A percentile compares a stretch with the other conserved stretches of the same genome.
Conservation (phyloP, 37 sponge, comb jelly and placozoan species). For the Corticium candelabrum region DNA sequence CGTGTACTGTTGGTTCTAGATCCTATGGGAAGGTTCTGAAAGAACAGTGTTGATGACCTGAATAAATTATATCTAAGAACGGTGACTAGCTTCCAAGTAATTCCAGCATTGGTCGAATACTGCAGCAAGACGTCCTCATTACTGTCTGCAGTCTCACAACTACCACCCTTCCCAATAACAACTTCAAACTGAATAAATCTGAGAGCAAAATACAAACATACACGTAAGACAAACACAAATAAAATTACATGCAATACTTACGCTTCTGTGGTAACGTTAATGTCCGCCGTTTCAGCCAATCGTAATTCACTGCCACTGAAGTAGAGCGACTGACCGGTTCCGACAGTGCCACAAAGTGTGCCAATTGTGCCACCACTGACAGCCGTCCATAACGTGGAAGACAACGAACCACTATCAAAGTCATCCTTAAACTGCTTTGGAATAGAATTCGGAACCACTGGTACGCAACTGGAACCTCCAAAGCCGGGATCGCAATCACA, state of each 20-base stretch:
- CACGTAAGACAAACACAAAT: not conserved
- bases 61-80: not conserved
- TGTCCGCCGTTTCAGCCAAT: not conserved
- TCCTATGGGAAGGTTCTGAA: not conserved
- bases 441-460: not conserved
- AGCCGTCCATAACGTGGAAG: not conserved
- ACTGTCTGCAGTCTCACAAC: not conserved
- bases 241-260: not conserved
- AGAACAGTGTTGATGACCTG: not conserved
- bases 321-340: not conserved
- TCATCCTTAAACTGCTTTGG: not conserved
- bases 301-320: not conserved
- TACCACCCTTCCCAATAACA: not conserved
- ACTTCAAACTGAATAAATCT: not conserved
- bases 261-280: not conserved
- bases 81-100: not conserved
- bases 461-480: not conserved
- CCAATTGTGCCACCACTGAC: not conserved
- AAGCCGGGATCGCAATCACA: constrained; percentile 2
- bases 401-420: constrained; percentile 6
- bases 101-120: constrained; percentile 2
- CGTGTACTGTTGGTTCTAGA: not conserved
- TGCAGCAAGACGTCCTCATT: not conserved
- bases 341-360: not conserved
- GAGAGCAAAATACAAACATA: too few species aligned